Conservation (phyloP, 2,797 vertebrate genomes). For the Peromyscus melanophrys region DNA sequence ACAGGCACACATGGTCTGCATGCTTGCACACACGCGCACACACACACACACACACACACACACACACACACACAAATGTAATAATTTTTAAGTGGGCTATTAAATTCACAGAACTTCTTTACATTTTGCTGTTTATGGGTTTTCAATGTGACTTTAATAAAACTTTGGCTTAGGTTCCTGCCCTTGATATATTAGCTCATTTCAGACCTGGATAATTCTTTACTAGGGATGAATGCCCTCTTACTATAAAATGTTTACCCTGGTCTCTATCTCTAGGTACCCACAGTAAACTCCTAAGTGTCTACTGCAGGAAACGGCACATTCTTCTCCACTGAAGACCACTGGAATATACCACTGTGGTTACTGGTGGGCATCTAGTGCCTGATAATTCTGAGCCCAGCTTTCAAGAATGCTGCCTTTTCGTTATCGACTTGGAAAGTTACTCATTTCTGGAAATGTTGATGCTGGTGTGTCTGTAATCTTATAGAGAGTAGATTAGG, state of each 20-base stretch:
- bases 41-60: not conserved
- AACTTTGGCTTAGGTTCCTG: constrained; percentile 42
- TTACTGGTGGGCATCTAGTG: not conserved
- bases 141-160: constrained; percentile 40
- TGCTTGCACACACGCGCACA: no score
- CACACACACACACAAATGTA: not conserved
- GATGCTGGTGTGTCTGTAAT: not conserved
- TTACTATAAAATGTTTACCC: not conserved
- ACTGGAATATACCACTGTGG: not conserved
- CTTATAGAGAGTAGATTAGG: constrained; percentile 26
- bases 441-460: constrained; percentile 44
- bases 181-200: not conserved
- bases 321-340: not conserved
- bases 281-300: not conserved
- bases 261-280: not conserved
- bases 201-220: constrained; percentile 6
- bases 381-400: not conserved
- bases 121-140: not conserved
- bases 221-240: not conserved
- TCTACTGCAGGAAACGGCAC: not conserved
- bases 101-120: constrained; percentile 26
- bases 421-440: not conserved
- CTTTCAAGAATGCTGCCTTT: not conserved
- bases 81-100: not conserved
- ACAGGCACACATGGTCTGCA: not conserved